phyloP scores from a whole-genome alignment of 2,888 invertebrate species.

The Hirtodrosophila histrioides region DNA sequence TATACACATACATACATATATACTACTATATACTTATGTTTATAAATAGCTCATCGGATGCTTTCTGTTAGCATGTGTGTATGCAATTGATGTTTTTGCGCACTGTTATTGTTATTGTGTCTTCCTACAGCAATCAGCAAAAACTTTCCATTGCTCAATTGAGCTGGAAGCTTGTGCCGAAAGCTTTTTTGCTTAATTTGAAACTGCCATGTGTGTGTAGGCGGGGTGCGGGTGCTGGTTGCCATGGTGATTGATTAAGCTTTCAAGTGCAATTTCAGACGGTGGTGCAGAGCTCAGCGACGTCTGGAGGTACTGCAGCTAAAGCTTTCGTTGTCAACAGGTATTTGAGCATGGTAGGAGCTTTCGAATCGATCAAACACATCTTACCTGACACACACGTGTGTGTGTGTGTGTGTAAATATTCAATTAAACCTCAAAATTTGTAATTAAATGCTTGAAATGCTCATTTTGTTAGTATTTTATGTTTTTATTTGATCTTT shows the following conservation, averaged over 20 bases:
- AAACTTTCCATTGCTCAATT: conserved; percentile 66
- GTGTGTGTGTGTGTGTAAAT: too few relatives aligned
- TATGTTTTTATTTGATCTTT: conserved; percentile 71
- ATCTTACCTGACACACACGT: too few relatives aligned
- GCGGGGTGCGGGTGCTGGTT: conserved; percentile 13
- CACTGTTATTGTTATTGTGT: conserved; percentile 25
- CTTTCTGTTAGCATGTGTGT: neutral
- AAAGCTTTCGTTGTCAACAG: conserved; percentile 24
- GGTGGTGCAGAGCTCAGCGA: neutral
- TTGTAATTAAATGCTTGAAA: neutral
- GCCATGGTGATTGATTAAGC: conserved; percentile 16
- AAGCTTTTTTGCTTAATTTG: conserved; percentile 22
- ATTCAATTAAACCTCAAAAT: too few relatives aligned
- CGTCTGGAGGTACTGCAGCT: neutral
- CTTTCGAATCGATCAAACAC: conserved; percentile 8
- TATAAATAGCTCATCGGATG: conserved; percentile 44
- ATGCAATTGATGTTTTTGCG: conserved; percentile 8
- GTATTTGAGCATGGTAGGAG: neutral
- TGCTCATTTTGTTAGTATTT: conserved; percentile 53
- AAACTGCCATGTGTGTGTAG: conserved; percentile 1
- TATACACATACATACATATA: neutral
- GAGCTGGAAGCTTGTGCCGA: conserved; percentile 27
- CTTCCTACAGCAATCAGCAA: conserved; percentile 35
- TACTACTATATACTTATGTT: conserved; percentile 5
- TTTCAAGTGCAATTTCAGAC: conserved; percentile 15